Evolutionary conservation across 2,113 vertebrate species (phyloP).

Genomic region (Lichenostomus cassidix): DNA sequence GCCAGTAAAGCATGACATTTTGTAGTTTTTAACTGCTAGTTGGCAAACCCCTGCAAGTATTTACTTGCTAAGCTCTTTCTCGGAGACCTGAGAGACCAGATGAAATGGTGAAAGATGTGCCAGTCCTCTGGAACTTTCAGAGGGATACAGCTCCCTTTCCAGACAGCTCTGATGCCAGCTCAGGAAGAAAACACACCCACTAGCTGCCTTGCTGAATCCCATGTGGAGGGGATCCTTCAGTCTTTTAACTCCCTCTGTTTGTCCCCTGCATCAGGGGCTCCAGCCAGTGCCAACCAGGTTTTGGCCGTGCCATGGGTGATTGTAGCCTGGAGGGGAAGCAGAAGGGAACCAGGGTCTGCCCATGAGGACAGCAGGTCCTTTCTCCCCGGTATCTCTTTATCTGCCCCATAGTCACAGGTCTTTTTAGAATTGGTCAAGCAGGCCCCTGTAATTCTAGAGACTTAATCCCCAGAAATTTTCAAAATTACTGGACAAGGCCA

Average conservation of each 20-base stretch:
- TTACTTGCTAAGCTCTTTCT: neutral
- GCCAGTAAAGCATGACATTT: neutral
- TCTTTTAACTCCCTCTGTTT: neutral
- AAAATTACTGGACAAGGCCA: neutral
- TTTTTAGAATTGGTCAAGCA: neutral
- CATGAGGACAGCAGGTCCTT: neutral
- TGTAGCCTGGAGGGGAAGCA: neutral
- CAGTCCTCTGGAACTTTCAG: neutral
- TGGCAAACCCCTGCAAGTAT: neutral
- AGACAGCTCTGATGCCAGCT: neutral
- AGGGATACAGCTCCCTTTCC: neutral
- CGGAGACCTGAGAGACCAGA: neutral
- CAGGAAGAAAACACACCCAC: neutral
- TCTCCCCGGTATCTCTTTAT: neutral
- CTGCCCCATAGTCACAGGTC: too few species aligned
- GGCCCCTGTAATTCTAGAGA: neutral
- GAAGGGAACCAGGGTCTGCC: neutral
- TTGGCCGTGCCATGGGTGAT: neutral
- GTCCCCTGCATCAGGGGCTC: accelerated
- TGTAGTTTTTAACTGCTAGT: neutral
- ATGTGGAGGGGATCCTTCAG: neutral
- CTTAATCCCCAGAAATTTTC: neutral
- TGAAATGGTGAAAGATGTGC: neutral
- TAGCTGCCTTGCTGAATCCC: neutral
- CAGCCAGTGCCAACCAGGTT: neutral